Conservation (phyloP, 2,113 vertebrate genomes). For the Coreoperca whiteheadi region DNA sequence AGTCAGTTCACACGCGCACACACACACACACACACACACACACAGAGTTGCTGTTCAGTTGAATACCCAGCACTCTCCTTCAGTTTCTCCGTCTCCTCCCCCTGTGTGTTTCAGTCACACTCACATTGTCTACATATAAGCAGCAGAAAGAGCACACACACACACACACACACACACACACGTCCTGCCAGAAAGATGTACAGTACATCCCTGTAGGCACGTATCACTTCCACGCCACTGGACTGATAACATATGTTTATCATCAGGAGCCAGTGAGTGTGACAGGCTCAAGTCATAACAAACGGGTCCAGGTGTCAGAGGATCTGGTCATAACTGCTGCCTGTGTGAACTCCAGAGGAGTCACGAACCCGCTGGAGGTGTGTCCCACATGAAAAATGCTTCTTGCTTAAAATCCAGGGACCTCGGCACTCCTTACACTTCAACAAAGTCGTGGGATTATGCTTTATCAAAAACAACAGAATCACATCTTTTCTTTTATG, state of each 20-base stretch:
- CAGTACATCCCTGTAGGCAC: slow-evolving; percentile 49
- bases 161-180: slow-evolving; percentile 21
- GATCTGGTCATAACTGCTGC: slow-evolving; percentile 29
- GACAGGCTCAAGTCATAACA: slow-evolving; percentile 67
- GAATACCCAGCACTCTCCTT: slow-evolving; percentile 28
- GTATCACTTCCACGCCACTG: slow-evolving; percentile 46
- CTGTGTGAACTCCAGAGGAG: slow-evolving; percentile 35
- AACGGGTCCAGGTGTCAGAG: slow-evolving; percentile 61
- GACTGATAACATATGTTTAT: slow-evolving; percentile 61
- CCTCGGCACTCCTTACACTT: not conserved
- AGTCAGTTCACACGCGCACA: slow-evolving; percentile 50
- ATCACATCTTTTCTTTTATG: slow-evolving; percentile 24
- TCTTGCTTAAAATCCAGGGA: slow-evolving; percentile 30
- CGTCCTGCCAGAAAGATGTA: not conserved
- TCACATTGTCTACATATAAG: slow-evolving; percentile 44
- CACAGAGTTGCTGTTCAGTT: slow-evolving; percentile 30
- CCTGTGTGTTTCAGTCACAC: slow-evolving; percentile 47
- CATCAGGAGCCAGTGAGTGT: slow-evolving; percentile 56
- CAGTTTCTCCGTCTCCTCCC: slow-evolving; percentile 14
- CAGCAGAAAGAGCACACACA: slow-evolving; percentile 26
- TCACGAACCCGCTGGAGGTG: slow-evolving; percentile 34
- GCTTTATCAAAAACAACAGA: slow-evolving; percentile 37
- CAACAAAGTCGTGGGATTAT: slow-evolving; percentile 16
- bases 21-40: slow-evolving; percentile 34
- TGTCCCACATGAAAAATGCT: slow-evolving; percentile 28